Evolutionary conservation across 2,113 vertebrate species (phyloP).

Genomic region (Gnathonemus echidnorhynchus): DNA sequence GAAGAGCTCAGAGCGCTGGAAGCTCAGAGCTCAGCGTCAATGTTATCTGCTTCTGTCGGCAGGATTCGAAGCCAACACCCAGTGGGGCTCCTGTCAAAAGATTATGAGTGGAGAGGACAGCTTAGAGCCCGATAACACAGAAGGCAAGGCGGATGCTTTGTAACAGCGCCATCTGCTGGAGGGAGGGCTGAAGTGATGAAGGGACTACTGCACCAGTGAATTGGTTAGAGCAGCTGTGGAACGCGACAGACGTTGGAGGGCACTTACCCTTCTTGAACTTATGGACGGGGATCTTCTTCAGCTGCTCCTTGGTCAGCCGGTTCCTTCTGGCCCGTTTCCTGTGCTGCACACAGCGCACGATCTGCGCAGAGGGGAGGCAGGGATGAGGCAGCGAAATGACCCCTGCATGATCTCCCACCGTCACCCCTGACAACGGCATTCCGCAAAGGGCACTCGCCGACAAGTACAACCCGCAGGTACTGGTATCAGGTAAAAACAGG

Average conservation of each 20-base stretch:
- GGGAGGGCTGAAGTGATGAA: not conserved
- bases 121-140: not conserved
- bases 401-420: not conserved
- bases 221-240: not conserved
- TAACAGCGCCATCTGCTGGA: not conserved
- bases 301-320: constrained; percentile 77
- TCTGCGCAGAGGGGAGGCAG: constrained; percentile 44
- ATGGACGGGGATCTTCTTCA: constrained; percentile 78
- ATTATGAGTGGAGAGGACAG: not conserved
- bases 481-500: not conserved
- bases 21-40: not conserved
- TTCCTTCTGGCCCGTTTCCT: constrained; percentile 70
- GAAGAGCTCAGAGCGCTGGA: not conserved
- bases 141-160: not conserved
- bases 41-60: not conserved
- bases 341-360: constrained; percentile 75
- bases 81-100: not conserved
- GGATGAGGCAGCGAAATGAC: not conserved
- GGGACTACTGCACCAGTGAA: not conserved
- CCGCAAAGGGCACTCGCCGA: not conserved
- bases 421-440: not conserved
- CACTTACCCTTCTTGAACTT: constrained; percentile 74
- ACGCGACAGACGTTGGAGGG: not conserved
- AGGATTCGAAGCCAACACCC: not conserved
- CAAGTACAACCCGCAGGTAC: not conserved